phyloP scores from a whole-genome alignment of 2,888 invertebrate genomes.

The Aricia artaxerxes region DNA sequence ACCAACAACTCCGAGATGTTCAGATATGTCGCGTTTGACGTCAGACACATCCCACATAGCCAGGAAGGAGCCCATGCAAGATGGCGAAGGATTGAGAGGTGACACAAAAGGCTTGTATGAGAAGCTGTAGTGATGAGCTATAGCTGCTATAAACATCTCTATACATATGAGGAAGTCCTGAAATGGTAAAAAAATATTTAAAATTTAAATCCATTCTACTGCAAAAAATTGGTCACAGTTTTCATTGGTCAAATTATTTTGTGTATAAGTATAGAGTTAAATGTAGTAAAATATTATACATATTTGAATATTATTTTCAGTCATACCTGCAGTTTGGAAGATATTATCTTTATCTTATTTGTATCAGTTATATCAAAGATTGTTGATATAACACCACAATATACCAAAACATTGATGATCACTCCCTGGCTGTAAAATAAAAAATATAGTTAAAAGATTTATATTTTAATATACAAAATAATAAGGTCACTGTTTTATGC shows the following conservation, averaged over 20 bases:
- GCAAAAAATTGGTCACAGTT: too few species aligned
- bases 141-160: constrained; percentile 98
- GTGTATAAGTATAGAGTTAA: not conserved
- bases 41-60: constrained; percentile 99
- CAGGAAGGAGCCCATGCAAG: constrained; percentile 89
- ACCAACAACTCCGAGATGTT: constrained; percentile 95
- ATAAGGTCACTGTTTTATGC: not conserved
- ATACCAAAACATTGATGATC: constrained; percentile 91
- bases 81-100: constrained; percentile 73
- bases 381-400: constrained; percentile 88
- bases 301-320: not conserved
- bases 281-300: not conserved
- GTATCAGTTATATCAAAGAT: constrained; percentile 86
- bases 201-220: not conserved
- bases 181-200: constrained; percentile 40
- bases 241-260: too few species aligned
- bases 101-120: constrained; percentile 92
- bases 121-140: constrained; percentile 97
- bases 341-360: constrained; percentile 85
- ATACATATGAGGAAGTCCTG: constrained; percentile 98
- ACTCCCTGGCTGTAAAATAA: constrained; percentile 91
- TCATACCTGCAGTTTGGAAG: constrained; percentile 89
- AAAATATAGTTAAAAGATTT: constrained; percentile 20
- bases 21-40: constrained; percentile 94
- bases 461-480: not conserved